phyloP scores from a whole-genome alignment of 2,888 invertebrate species.

The Hybos culiciformis region DNA sequence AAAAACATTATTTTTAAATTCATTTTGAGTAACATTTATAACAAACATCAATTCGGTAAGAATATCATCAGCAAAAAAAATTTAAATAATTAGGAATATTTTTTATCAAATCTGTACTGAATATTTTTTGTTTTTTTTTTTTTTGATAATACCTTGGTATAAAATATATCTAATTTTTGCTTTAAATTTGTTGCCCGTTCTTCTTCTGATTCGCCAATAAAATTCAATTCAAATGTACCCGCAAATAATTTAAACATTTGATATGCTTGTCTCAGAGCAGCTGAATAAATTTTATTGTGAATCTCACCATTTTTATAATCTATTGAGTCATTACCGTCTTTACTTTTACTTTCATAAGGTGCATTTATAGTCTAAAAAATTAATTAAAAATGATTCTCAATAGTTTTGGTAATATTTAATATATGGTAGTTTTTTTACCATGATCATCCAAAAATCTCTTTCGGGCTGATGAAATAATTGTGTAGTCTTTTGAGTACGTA shows the following conservation, averaged over 20 bases:
- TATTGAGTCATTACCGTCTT: slow-evolving; percentile 50
- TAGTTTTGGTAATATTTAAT: neutral
- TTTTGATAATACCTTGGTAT: slow-evolving; percentile 47
- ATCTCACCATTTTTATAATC: slow-evolving; percentile 76
- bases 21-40: neutral
- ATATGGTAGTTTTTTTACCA: slow-evolving; percentile 46
- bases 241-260: slow-evolving; percentile 74
- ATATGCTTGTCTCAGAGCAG: slow-evolving; percentile 62
- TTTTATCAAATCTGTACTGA: neutral
- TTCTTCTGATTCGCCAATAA: slow-evolving; percentile 37
- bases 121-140: neutral
- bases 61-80: too few relatives aligned
- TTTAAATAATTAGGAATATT: slow-evolving; percentile 3
- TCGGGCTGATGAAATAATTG: slow-evolving; percentile 83
- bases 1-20: neutral
- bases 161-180: slow-evolving; percentile 64
- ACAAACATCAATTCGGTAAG: too few relatives aligned
- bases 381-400: neutral
- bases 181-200: slow-evolving; percentile 46
- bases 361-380: slow-evolving; percentile 56
- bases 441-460: slow-evolving; percentile 75
- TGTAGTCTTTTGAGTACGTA: slow-evolving; percentile 80
- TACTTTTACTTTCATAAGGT: slow-evolving; percentile 55
- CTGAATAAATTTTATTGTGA: slow-evolving; percentile 57
- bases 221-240: slow-evolving; percentile 56